Conservation (phyloP, 2,888 invertebrate genomes). For the Dasypogon diadema region DNA sequence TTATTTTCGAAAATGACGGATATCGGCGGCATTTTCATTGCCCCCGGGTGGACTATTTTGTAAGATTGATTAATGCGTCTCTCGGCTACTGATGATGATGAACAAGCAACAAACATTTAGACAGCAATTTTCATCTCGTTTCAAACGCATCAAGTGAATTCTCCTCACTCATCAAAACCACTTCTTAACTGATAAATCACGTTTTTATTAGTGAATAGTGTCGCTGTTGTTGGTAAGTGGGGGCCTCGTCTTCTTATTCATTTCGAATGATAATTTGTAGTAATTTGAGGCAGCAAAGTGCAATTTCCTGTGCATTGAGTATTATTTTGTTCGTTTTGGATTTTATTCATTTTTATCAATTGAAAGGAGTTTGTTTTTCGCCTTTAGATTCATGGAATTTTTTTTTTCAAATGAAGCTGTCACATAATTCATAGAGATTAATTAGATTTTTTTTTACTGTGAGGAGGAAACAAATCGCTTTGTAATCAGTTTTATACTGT, state of each 20-base stretch:
- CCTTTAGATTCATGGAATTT: constrained; percentile 2
- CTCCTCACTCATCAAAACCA: background rate
- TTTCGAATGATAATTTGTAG: constrained; percentile 31
- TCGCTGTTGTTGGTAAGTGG: background rate
- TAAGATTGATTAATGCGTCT: constrained; percentile 23
- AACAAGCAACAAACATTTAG: background rate
- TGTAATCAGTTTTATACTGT: too few species aligned
- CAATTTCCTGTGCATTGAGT: constrained; percentile 23
- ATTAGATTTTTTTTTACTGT: too few species aligned
- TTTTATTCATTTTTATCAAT: constrained; percentile 7
- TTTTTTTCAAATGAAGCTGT: background rate
- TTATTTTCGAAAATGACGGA: constrained; percentile 12
- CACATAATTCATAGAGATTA: too few species aligned
- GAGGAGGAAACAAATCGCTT: too few species aligned
- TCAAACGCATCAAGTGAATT: constrained; percentile 24
- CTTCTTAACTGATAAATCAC: constrained; percentile 34
- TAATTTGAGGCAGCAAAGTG: constrained; percentile 27
- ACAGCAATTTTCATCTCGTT: background rate
- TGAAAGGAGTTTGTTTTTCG: background rate
- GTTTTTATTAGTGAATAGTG: constrained; percentile 26
- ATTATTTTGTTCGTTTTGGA: background rate
- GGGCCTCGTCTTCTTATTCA: constrained; percentile 1
- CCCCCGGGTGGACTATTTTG: background rate
- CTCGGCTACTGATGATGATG: background rate
- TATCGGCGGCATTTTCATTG: background rate